phyloP scores from a whole-genome alignment of 2,113 vertebrate genomes.

The Baryphthengus martii region DNA sequence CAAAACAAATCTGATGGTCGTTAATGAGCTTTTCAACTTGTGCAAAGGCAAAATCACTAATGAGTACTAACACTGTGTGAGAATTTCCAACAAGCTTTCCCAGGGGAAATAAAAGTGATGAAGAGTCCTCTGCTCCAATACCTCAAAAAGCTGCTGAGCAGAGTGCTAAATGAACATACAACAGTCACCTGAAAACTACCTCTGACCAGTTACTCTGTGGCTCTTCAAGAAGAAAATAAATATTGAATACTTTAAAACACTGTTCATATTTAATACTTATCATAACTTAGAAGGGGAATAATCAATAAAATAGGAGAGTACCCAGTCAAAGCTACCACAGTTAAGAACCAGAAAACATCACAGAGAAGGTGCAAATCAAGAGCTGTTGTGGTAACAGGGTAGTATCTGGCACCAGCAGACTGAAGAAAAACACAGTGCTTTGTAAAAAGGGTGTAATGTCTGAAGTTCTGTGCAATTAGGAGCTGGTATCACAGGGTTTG shows the following conservation, averaged over 20 bases:
- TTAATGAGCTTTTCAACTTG: not conserved
- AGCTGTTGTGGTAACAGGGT: not conserved
- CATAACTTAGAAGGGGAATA: not conserved
- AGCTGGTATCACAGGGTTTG: not conserved
- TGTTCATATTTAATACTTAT: not conserved
- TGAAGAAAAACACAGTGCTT: not conserved
- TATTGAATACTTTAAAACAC: not conserved
- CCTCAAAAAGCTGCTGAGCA: not conserved
- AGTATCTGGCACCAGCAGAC: not conserved
- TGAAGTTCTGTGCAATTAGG: not conserved
- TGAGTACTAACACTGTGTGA: not conserved
- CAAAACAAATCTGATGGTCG: not conserved
- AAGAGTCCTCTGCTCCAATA: not conserved
- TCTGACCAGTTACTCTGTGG: not conserved
- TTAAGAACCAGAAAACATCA: not conserved
- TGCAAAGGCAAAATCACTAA: not conserved
- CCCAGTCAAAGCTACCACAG: not conserved
- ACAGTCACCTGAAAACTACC: not conserved
- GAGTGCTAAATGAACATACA: not conserved
- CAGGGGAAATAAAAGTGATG: not conserved
- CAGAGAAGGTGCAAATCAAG: not conserved
- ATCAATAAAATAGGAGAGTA: not conserved
- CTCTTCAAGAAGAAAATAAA: conserved; percentile 1
- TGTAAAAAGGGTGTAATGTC: not conserved
- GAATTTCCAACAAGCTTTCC: not conserved